These are phyloP conservation scores for Drosophila murphyi DNA, from an alignment of 1,140 invertebrate species.

Conservation along the genomic window DNA sequence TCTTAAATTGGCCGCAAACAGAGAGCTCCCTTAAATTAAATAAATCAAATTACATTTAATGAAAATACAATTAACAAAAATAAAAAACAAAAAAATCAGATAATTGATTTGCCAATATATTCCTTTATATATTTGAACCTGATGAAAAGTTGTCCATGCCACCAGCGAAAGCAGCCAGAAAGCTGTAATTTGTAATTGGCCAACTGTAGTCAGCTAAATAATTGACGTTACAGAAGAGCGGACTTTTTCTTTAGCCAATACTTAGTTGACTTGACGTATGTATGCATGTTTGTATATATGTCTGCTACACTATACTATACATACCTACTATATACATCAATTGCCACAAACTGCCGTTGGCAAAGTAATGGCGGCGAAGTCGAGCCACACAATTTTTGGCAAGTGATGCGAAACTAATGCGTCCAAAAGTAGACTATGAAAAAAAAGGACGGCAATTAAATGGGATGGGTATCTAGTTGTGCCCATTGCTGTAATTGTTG, in stretches of 20 bases:
- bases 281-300: too few relatives aligned
- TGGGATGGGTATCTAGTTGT: constrained; percentile 15
- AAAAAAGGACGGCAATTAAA: constrained; percentile 20
- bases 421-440: constrained; percentile 46
- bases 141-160: constrained; percentile 34
- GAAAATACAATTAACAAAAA: constrained; percentile 46
- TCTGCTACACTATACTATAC: background rate
- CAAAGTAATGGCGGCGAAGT: constrained; percentile 53
- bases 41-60: constrained; percentile 61
- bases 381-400: constrained; percentile 63
- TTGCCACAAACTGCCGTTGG: constrained; percentile 48
- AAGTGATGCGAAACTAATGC: constrained; percentile 73
- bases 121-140: constrained; percentile 35
- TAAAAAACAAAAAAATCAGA: constrained; percentile 32
- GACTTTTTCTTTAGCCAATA: constrained; percentile 3
- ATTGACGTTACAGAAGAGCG: constrained; percentile 57
- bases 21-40: constrained; percentile 38
- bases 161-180: constrained; percentile 4
- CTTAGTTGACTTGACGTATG: background rate
- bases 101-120: constrained; percentile 78
- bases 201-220: constrained; percentile 69
- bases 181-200: constrained; percentile 75
- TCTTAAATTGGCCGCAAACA: constrained; percentile 15
- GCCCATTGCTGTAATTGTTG: constrained; percentile 1
- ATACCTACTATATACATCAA: constrained; percentile 58